Evolutionary conservation across 1,140 invertebrate genomes (phyloP), one percentile per base, ranked within the genome.

Genomic region (Saccostrea glomerata): DNA sequence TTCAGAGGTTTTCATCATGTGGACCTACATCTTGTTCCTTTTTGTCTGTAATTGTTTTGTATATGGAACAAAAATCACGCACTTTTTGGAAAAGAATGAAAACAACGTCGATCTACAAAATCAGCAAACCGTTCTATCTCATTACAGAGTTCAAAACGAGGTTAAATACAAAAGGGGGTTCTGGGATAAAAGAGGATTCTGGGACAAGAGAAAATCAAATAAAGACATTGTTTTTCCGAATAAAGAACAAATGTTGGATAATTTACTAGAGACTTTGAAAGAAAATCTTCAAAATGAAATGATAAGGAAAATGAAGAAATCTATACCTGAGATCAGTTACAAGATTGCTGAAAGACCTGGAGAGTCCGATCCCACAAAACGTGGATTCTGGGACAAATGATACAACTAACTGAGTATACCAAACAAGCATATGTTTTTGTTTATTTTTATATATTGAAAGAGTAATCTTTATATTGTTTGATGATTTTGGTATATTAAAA

Each of bases 181-280:
- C 25, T 77, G 70, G 70, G 70, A 77, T 77, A 77, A 77, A 77
- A 11, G 70, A 13, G 70, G 70, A 77, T 77, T 77, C 25, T 77
- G 70, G 70, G 25, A 77, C 30, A 77, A 77, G 30, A 11, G 70
- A 36, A 77, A 30, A 25, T 30, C 25, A 25, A 25, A 30, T 25
- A 25, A 73, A 25, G 23, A 12, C 9, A 23, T 73, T 30, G 12
- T 15, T 60, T 60, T 20, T 20, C 9, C 58, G 12, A 4, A 20
- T 20, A 20, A 17, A 4, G 58, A n/a, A 63, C 13, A 20, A 0
- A 5, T 20, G 17, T 63, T n/a, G 58, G 17, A 63, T 5, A 5
- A 20, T 63, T 6, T 63, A 4, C n/a, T 63, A 63, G 17, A 63
- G n/a, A 20, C n/a, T 63, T 6, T 17, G 58, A 63, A 63, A 20